A percentile compares a stretch with the other conserved stretches of the same genome.
phyloP scores from a whole-genome alignment of 2,888 invertebrate species.

The Drosophila atripex region DNA sequence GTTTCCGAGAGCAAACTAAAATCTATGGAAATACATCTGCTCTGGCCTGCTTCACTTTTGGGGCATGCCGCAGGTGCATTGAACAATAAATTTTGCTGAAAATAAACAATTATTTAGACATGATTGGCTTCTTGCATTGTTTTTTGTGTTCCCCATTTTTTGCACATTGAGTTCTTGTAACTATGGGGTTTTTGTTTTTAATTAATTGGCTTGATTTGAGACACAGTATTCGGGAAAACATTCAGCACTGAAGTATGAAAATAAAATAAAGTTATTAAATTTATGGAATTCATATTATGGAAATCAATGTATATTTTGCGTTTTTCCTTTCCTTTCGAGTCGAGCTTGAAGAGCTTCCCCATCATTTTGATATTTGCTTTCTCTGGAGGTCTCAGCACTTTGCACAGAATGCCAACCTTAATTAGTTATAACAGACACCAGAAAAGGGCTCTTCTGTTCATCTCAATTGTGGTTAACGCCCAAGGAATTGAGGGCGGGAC shows the following conservation, averaged over 20 bases:
- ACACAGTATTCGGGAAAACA: background rate
- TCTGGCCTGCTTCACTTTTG: constrained; percentile 22
- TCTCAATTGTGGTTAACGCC: constrained; percentile 7
- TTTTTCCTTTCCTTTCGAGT: too few relatives aligned
- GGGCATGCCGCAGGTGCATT: constrained; percentile 64
- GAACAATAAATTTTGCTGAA: constrained; percentile 71
- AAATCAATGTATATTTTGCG: background rate
- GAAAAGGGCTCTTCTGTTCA: background rate
- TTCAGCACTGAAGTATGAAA: background rate
- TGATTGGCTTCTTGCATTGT: constrained; percentile 36
- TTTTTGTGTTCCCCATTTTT: constrained; percentile 14
- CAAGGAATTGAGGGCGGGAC: constrained; percentile 43
- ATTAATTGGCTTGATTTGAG: constrained; percentile 26
- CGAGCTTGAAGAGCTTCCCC: too few relatives aligned
- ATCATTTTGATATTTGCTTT: background rate
- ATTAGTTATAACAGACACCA: constrained; percentile 54
- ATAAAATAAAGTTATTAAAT: background rate
- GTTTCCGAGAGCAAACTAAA: constrained; percentile 52
- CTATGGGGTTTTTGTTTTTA: constrained; percentile 11
- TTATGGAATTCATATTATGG: too few relatives aligned
- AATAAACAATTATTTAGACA: constrained; percentile 67
- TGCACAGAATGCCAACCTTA: constrained; percentile 50
- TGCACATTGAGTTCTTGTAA: background rate
- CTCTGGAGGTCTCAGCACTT: constrained; percentile 14
- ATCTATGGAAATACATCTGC: constrained; percentile 18